Conservation (phyloP, 2,113 vertebrate species). For the Serilophus lunatus region DNA sequence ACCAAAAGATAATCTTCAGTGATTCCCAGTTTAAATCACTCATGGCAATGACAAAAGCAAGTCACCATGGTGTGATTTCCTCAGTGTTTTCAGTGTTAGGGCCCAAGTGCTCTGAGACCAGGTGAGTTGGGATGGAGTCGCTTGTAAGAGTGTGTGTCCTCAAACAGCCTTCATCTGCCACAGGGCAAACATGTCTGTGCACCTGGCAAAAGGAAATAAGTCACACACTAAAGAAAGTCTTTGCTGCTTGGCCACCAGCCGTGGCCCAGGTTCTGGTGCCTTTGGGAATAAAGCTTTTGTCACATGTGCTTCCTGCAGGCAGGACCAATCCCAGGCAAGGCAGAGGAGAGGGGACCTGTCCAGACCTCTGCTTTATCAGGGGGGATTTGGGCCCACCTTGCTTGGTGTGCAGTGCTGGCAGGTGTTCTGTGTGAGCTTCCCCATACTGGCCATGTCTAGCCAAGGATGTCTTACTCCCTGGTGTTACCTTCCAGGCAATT, state of each 20-base stretch:
- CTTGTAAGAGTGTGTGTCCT: not conserved
- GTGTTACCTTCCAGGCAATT: not conserved
- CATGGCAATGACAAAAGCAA: not conserved
- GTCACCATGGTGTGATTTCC: not conserved
- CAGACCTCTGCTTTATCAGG: not conserved
- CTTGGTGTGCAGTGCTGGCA: not conserved
- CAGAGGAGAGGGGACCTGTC: not conserved
- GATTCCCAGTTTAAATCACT: not conserved
- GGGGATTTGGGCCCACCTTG: not conserved
- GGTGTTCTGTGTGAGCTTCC: not conserved
- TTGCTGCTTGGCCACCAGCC: not conserved
- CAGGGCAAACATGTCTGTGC: not conserved
- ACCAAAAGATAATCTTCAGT: not conserved
- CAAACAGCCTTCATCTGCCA: not conserved
- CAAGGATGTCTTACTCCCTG: not conserved
- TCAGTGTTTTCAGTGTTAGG: not conserved
- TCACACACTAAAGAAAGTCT: not conserved
- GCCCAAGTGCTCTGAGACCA: not conserved
- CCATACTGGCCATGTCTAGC: not conserved
- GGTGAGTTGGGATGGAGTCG: not conserved
- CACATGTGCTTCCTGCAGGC: not conserved
- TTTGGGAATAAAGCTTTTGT: not conserved
- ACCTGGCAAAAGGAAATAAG: not conserved
- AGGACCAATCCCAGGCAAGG: not conserved
- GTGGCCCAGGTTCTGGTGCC: not conserved